Evolutionary conservation across 1,140 invertebrate genomes (phyloP), one percentile per base, ranked within the genome.

Genomic region (Vanessa tameamea): DNA sequence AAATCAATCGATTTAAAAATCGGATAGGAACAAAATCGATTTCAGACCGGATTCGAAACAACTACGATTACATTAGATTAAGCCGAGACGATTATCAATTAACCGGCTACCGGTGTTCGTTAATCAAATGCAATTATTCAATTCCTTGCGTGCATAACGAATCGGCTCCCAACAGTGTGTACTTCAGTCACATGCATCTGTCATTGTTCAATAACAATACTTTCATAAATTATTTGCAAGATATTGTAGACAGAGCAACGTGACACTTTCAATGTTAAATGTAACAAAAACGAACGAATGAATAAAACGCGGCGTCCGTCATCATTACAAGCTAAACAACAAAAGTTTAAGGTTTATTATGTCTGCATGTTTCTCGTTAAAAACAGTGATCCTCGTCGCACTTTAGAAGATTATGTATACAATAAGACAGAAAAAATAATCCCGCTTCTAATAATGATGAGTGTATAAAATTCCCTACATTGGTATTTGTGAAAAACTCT

Each of bases 161-260:
- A 75, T 74, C 69, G 70, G 64, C 72, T 74, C 16, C 61, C 59
- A 31, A 47, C 57, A 73, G 63, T 67, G 20, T 77, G 50, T 67
- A 53, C 76, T 73, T 61, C 72, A 65, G 55, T 78, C 72, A 78
- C 70, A 73, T 73, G 69, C 69, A 65, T 61, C 55, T 69, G 23
- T 69, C 72, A 79, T 78, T 82, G 76, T 80, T 59, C 68, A 64
- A 53, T 69, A 64, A 82, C 77, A 78, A 82, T 74, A 70, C 73
- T 78, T 78, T 80, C 74, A 78, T 78, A 78, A 82, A 80, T 80
- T 78, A 82, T 82, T 82, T 70, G 72, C 75, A 73, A 73, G 37
- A 61, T 53, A 67, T 66, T 63, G 47, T 76, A 16, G 37, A 37
- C 43, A 20, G 20, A 66, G n/a, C 14, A 71, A 76, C 72, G 71